Conservation (phyloP, 2,113 vertebrate genomes). For the Dasyurus viverrinus region DNA sequence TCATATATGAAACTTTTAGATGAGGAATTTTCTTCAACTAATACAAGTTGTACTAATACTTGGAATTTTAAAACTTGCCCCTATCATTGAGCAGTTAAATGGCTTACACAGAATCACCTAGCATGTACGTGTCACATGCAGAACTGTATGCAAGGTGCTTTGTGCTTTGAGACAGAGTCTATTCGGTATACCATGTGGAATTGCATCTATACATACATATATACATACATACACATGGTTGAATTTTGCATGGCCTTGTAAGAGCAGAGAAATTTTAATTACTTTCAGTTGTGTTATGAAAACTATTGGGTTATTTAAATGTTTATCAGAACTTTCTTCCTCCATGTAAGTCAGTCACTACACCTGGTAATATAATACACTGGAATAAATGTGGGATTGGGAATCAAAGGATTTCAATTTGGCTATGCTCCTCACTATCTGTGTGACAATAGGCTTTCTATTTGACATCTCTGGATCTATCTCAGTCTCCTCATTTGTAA, state of each 20-base stretch:
- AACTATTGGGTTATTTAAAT: not conserved
- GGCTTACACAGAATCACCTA: not conserved
- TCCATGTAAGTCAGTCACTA: not conserved
- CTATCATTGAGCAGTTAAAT: not conserved
- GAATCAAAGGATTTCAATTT: not conserved
- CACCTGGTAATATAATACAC: not conserved
- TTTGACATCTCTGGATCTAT: not conserved
- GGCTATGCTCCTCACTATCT: not conserved
- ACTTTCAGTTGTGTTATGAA: not conserved
- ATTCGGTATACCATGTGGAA: not conserved
- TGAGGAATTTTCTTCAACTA: not conserved
- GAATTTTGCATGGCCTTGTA: not conserved
- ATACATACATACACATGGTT: not conserved
- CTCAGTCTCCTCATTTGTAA: not conserved
- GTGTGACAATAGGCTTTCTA: not conserved
- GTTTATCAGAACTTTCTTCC: no score
- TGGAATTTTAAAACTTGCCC: not conserved
- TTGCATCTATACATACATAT: not conserved
- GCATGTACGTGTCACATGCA: not conserved
- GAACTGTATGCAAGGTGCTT: not conserved
- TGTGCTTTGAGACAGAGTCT: not conserved
- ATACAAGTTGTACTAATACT: not conserved
- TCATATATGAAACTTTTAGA: not conserved
- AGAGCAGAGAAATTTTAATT: not conserved
- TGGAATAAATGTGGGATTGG: not conserved